Evolutionary conservation across 1,140 invertebrate genomes (phyloP).

Genomic region (Ips typographus): DNA sequence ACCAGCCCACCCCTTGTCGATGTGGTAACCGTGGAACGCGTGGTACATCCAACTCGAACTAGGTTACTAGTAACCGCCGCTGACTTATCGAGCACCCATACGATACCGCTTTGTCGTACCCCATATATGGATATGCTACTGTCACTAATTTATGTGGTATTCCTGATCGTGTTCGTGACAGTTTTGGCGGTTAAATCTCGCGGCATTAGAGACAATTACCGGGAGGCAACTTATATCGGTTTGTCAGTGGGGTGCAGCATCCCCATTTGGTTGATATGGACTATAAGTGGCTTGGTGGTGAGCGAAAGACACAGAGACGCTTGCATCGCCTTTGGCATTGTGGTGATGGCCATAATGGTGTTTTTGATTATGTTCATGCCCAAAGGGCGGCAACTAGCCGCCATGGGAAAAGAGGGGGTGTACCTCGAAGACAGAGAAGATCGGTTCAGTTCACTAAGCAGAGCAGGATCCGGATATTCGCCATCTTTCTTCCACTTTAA

Average conservation of each 20-base stretch:
- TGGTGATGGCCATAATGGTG: slow-evolving; percentile 77
- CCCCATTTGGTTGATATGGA: slow-evolving; percentile 86
- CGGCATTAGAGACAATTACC: slow-evolving; percentile 89
- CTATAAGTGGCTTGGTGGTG: slow-evolving; percentile 70
- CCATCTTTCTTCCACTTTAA: slow-evolving; percentile 91
- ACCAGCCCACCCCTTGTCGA: slow-evolving; percentile 69
- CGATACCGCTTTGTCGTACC: slow-evolving; percentile 61
- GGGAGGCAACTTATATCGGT: slow-evolving; percentile 87
- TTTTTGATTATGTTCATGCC: slow-evolving; percentile 94
- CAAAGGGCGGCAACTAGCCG: slow-evolving; percentile 87
- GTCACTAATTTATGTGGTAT: slow-evolving; percentile 78
- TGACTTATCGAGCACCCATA: slow-evolving; percentile 48
- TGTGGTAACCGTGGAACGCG: slow-evolving; percentile 50
- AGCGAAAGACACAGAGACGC: slow-evolving; percentile 79
- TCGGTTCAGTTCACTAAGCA: slow-evolving; percentile 71
- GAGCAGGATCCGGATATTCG: slow-evolving; percentile 79
- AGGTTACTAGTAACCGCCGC: slow-evolving; percentile 51
- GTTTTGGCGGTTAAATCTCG: slow-evolving; percentile 80
- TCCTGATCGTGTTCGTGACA: slow-evolving; percentile 81
- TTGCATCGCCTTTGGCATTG: slow-evolving; percentile 83
- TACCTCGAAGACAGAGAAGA: slow-evolving; percentile 77
- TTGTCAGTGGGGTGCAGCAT: slow-evolving; percentile 79
- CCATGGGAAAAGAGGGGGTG: slow-evolving; percentile 77
- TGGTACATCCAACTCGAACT: slow-evolving; percentile 46
- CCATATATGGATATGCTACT: slow-evolving; percentile 71